A percentile compares a stretch with the other conserved stretches of the same genome.
Evolutionary conservation across 2,797 vertebrate species (phyloP).

Genomic region (Denticeps clupeoides): DNA sequence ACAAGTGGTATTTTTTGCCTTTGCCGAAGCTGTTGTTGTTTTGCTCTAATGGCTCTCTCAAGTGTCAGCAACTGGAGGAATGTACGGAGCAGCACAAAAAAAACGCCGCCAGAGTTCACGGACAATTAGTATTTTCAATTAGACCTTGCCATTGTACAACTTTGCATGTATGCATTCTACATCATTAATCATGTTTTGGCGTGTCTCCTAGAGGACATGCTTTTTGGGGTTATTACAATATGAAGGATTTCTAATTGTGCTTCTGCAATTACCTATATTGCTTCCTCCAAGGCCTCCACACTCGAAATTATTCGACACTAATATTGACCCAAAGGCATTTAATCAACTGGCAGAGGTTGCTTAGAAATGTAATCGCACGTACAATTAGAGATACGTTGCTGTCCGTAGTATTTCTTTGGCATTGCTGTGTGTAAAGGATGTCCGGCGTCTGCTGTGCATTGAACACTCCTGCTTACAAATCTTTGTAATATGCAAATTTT

Average conservation of each 20-base stretch:
- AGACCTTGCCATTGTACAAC: constrained; percentile 43
- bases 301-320: constrained; percentile 59
- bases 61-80: background rate
- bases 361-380: constrained; percentile 56
- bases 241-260: constrained; percentile 61
- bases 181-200: constrained; percentile 41
- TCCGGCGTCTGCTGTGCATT: constrained; percentile 8
- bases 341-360: constrained; percentile 59
- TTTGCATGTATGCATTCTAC: constrained; percentile 23
- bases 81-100: background rate
- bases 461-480: too few relatives aligned
- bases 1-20: too few relatives aligned
- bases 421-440: constrained; percentile 34
- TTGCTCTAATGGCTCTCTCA: background rate
- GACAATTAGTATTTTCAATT: constrained; percentile 31
- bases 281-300: constrained; percentile 55
- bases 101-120: constrained; percentile 14
- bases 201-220: constrained; percentile 47
- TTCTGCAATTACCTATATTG: constrained; percentile 50
- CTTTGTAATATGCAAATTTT: too few relatives aligned
- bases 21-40: background rate
- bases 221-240: constrained; percentile 61
- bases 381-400: constrained; percentile 67
- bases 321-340: constrained; percentile 64
- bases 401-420: constrained; percentile 37